These are phyloP conservation scores for Selene dorsalis DNA, from an alignment of 2,797 vertebrate species.

Conservation along the genomic window DNA sequence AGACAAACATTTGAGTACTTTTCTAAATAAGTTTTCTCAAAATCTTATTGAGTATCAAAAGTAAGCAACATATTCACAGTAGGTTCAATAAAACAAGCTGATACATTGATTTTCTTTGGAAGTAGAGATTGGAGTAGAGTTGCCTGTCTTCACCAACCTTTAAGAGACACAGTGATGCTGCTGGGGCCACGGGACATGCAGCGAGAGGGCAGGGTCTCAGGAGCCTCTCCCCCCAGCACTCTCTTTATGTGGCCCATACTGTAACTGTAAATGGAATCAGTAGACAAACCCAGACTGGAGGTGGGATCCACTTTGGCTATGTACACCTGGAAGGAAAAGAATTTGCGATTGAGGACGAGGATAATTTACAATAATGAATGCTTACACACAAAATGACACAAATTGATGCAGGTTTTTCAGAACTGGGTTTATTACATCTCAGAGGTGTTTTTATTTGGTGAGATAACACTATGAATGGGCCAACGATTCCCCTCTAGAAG, in stretches of 20 bases:
- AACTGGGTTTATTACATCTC: background rate
- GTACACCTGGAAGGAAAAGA: slow-evolving; percentile 87
- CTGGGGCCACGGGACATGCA: slow-evolving; percentile 87
- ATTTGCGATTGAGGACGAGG: background rate
- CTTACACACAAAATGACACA: background rate
- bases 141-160: slow-evolving; percentile 85
- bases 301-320: slow-evolving; percentile 94
- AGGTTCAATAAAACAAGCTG: background rate
- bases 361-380: slow-evolving; percentile 1
- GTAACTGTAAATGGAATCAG: slow-evolving; percentile 95
- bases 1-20: background rate
- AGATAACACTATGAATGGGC: background rate
- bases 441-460: background rate
- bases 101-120: background rate
- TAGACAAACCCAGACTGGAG: slow-evolving; percentile 92
- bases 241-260: slow-evolving; percentile 93
- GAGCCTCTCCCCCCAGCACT: slow-evolving; percentile 88
- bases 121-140: no score
- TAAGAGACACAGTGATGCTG: slow-evolving; percentile 89
- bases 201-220: slow-evolving; percentile 90
- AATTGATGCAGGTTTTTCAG: background rate
- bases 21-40: background rate
- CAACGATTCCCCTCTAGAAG: background rate
- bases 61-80: background rate
- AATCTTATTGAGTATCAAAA: background rate